Evolutionary conservation across 2,797 vertebrate species (phyloP).

Genomic region (Sebastes taczanowskii): DNA sequence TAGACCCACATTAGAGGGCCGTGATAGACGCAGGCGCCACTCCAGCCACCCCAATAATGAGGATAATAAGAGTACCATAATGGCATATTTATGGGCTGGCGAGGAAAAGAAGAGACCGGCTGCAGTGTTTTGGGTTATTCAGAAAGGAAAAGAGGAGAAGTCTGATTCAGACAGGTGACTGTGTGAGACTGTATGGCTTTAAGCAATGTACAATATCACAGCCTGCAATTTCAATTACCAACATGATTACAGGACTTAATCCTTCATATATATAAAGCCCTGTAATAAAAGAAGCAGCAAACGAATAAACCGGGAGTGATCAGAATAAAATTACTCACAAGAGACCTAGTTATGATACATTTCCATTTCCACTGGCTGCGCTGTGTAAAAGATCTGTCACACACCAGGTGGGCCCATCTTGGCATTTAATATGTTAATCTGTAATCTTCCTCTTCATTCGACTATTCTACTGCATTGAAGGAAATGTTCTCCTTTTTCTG

Average conservation of each 20-base stretch:
- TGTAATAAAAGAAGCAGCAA: slow-evolving; percentile 50
- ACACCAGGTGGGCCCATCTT: slow-evolving; percentile 76
- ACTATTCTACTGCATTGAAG: slow-evolving; percentile 54
- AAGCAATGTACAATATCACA: slow-evolving; percentile 28
- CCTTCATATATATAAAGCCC: slow-evolving; percentile 30
- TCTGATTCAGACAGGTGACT: slow-evolving; percentile 32
- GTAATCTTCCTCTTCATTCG: slow-evolving; percentile 71
- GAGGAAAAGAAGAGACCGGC: slow-evolving; percentile 37
- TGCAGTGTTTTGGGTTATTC: slow-evolving; percentile 47
- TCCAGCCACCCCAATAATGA: slow-evolving; percentile 79
- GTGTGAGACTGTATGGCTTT: slow-evolving; percentile 26
- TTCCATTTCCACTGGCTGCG: slow-evolving; percentile 66
- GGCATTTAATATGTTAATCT: slow-evolving; percentile 80
- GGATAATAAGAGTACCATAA: slow-evolving; percentile 82
- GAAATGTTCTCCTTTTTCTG: slow-evolving; percentile 14
- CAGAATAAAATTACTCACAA: slow-evolving; percentile 62
- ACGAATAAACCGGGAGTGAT: slow-evolving; percentile 55
- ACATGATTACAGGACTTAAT: slow-evolving; percentile 64
- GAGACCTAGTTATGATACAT: slow-evolving; percentile 65
- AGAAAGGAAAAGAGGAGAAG: slow-evolving; percentile 14
- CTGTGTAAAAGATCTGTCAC: slow-evolving; percentile 67
- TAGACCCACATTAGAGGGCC: slow-evolving; percentile 83
- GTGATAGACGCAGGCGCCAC: slow-evolving; percentile 80
- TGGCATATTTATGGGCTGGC: slow-evolving; percentile 77
- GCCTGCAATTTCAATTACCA: slow-evolving; percentile 59